These are phyloP conservation scores for Cephus pygmeus DNA, from an alignment of 2,888 invertebrate genomes.

Conservation along the genomic window DNA sequence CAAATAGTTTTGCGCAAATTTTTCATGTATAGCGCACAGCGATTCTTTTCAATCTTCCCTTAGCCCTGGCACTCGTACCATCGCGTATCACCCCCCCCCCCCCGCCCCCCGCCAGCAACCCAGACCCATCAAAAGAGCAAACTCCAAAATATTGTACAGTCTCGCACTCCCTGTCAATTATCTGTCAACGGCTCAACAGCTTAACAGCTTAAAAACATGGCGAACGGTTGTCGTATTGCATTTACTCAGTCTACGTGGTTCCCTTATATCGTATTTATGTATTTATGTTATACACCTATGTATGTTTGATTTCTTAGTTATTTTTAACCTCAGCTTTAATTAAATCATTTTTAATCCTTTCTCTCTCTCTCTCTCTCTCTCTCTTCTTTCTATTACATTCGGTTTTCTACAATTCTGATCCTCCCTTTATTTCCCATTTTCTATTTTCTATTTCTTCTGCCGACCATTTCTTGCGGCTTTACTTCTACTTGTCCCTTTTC, in stretches of 20 bases:
- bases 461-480: too few relatives aligned
- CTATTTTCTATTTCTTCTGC: neutral
- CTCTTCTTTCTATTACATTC: constrained; percentile 8
- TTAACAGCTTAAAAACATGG: constrained; percentile 58
- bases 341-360: constrained; percentile 29
- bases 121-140: constrained; percentile 32
- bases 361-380: constrained; percentile 9
- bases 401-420: constrained; percentile 7
- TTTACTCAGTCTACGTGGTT: constrained; percentile 66
- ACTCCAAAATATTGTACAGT: constrained; percentile 15
- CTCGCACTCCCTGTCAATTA: too few relatives aligned
- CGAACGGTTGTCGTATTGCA: constrained; percentile 62
- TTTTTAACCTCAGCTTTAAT: constrained; percentile 19
- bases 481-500: too few relatives aligned
- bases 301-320: constrained; percentile 10
- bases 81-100: neutral
- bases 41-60: too few relatives aligned
- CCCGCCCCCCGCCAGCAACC: constrained; percentile 8
- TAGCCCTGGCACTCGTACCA: too few relatives aligned
- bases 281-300: constrained; percentile 14
- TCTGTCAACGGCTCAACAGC: constrained; percentile 41
- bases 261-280: constrained; percentile 48
- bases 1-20: too few relatives aligned
- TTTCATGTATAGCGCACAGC: too few relatives aligned
- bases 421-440: constrained; percentile 21